A percentile compares a stretch with the other conserved stretches of the same genome.
Conservation (phyloP, 2,888 invertebrate genomes). For the Lasioglossum zephyrum region DNA sequence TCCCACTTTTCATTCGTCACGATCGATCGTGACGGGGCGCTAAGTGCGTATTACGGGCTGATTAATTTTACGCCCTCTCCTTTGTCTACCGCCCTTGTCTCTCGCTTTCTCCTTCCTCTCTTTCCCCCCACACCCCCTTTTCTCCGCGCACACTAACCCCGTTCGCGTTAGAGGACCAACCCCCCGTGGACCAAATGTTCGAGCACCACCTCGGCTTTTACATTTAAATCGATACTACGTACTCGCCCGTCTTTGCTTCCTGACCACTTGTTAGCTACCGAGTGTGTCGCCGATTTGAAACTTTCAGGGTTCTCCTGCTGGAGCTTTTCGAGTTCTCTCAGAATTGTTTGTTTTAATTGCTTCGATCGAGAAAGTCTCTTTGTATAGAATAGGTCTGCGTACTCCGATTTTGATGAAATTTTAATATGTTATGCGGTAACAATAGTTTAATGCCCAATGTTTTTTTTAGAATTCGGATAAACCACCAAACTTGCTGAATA, state of each 20-base stretch:
- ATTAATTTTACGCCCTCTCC: slow-evolving; percentile 74
- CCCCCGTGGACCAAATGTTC: background rate
- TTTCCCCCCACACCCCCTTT: background rate
- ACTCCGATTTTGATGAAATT: too few relatives aligned
- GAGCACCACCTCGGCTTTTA: background rate
- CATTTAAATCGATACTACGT: background rate
- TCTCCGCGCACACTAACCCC: slow-evolving; percentile 16
- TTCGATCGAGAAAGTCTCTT: too few relatives aligned
- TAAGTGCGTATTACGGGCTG: slow-evolving; percentile 74
- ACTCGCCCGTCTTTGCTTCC: background rate
- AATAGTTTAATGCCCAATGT: too few relatives aligned
- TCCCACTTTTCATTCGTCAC: slow-evolving; percentile 72
- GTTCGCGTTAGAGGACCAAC: slow-evolving; percentile 11
- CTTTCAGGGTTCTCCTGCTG: background rate
- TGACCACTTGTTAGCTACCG: background rate
- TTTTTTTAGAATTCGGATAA: too few relatives aligned
- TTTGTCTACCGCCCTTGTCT: slow-evolving; percentile 24
- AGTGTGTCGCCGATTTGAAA: background rate
- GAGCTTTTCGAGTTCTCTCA: too few relatives aligned
- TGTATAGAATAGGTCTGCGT: too few relatives aligned
- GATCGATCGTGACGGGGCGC: slow-evolving; percentile 70
- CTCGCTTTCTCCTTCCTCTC: background rate
- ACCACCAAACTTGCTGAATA: too few relatives aligned
- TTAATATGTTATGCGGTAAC: too few relatives aligned
- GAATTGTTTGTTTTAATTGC: too few relatives aligned